A percentile compares a stretch with the other conserved stretches of the same genome.
These are phyloP conservation scores for Syngnathoides biaculeatus DNA, from an alignment of 2,113 vertebrate genomes.

Conservation along the genomic window DNA sequence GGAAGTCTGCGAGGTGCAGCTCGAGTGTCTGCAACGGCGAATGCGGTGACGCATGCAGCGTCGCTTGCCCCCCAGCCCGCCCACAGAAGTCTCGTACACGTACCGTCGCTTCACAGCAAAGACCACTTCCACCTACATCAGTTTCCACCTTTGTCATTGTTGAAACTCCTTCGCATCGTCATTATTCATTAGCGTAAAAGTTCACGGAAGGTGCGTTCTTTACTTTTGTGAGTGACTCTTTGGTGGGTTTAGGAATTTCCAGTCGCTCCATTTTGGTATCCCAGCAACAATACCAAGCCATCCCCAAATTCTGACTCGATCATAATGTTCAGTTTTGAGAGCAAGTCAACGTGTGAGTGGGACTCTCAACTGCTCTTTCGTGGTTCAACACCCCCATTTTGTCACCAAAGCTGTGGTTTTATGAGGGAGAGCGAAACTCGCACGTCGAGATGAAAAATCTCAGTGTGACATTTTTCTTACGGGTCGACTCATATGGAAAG, in stretches of 20 bases:
- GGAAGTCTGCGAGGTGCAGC: too few relatives aligned
- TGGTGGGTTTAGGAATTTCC: not conserved
- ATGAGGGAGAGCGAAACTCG: slow-evolving; percentile 44
- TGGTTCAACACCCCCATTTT: slow-evolving; percentile 13
- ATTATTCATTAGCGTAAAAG: not conserved
- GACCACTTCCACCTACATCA: slow-evolving; percentile 28
- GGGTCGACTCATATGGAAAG: slow-evolving; percentile 17
- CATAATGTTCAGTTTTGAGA: slow-evolving; percentile 43
- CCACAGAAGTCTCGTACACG: slow-evolving; percentile 16
- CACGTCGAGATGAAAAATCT: slow-evolving; percentile 52
- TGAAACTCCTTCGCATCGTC: not conserved
- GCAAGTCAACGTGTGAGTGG: slow-evolving; percentile 63
- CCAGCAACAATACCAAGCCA: not conserved
- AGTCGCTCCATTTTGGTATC: not conserved
- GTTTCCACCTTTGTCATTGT: slow-evolving; percentile 4
- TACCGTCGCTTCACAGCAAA: slow-evolving; percentile 12
- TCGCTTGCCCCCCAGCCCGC: not conserved
- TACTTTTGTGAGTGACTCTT: not conserved
- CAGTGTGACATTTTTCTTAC: slow-evolving; percentile 23
- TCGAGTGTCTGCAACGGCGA: too few relatives aligned
- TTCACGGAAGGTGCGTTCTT: not conserved
- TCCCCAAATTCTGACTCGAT: not conserved
- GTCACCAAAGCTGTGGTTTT: slow-evolving; percentile 35
- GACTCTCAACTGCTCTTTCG: slow-evolving; percentile 14
- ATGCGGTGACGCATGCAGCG: too few relatives aligned